A percentile compares a stretch with the other conserved stretches of the same genome.
Evolutionary conservation across 2,113 vertebrate genomes (phyloP).

Genomic region (Jacana jacana): DNA sequence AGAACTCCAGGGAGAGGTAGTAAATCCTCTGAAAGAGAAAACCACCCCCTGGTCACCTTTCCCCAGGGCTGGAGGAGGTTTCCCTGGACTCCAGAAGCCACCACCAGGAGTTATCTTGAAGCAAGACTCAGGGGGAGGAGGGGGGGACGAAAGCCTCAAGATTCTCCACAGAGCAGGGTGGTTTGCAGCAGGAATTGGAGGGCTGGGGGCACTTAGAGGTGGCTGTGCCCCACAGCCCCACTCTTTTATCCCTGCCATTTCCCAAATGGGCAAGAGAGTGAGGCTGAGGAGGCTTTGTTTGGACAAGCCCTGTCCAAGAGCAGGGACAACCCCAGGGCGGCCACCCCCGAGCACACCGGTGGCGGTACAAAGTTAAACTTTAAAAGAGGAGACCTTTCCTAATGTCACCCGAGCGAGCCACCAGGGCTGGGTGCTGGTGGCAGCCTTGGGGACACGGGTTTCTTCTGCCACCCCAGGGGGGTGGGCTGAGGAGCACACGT

Average conservation of each 20-base stretch:
- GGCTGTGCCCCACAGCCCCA: neutral
- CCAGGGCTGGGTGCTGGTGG: rapidly evolving
- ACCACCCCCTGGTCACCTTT: neutral
- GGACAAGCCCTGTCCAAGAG: neutral
- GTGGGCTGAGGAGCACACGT: neutral
- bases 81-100: neutral
- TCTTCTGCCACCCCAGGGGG: neutral
- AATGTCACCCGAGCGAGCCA: rapidly evolving
- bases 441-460: neutral
- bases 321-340: neutral
- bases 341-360: rapidly evolving
- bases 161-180: neutral
- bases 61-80: neutral
- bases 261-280: neutral
- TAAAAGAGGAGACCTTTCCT: neutral
- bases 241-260: neutral
- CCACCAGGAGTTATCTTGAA: rapidly evolving
- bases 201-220: neutral
- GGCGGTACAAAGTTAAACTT: neutral
- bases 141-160: neutral
- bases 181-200: neutral
- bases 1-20: slow-evolving; percentile 97
- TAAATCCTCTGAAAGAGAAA: slow-evolving; percentile 85
- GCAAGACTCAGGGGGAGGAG: no score
- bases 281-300: rapidly evolving